phyloP scores from a whole-genome alignment of 2,113 vertebrate genomes.

The Equus quagga region DNA sequence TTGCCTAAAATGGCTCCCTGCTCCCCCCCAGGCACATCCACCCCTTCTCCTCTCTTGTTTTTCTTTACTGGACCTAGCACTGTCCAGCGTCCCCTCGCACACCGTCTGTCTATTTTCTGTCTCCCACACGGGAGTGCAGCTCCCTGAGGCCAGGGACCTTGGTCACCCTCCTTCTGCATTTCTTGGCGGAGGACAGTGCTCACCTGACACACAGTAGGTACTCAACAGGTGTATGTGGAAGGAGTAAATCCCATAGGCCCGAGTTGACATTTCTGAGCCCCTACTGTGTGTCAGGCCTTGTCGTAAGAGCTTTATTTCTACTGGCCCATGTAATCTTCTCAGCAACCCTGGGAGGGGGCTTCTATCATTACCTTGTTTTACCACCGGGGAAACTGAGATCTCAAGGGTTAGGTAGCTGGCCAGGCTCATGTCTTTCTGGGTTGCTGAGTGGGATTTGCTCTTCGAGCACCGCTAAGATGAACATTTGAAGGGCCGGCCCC shows the following conservation, averaged over 20 bases:
- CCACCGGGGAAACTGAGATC: not conserved
- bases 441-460: not conserved
- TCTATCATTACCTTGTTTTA: not conserved
- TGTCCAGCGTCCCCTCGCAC: accelerated
- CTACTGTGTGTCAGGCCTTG: not conserved
- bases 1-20: accelerated
- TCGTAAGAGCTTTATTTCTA: not conserved
- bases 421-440: not conserved
- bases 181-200: not conserved
- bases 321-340: not conserved
- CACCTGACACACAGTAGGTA: accelerated
- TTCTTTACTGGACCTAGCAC: not conserved
- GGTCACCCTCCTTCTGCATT: too few relatives aligned
- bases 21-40: too few relatives aligned
- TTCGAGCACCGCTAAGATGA: accelerated
- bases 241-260: not conserved
- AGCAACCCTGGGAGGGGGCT: not conserved
- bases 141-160: not conserved
- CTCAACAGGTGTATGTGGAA: not conserved
- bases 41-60: not conserved
- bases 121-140: not conserved
- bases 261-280: not conserved
- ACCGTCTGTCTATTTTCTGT: not conserved
- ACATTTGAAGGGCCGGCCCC: too few relatives aligned
- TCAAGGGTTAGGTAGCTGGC: not conserved